Conservation (phyloP, 1,140 invertebrate species). For the Rhyacophila brunnea region DNA sequence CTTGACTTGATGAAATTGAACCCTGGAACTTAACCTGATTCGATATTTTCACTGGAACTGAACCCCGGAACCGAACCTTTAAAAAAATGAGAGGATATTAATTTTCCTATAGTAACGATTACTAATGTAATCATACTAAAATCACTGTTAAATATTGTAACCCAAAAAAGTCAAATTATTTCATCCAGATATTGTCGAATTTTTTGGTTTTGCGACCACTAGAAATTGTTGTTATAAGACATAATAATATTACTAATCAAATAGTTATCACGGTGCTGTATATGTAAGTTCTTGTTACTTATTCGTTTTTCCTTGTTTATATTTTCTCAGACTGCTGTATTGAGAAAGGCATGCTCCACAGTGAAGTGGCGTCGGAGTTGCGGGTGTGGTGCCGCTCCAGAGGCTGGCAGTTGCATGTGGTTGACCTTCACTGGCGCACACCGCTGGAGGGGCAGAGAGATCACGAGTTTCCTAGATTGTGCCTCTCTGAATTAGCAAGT, state of each 20-base stretch:
- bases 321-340: constrained; percentile 58
- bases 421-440: constrained; percentile 69
- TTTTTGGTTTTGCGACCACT: neutral
- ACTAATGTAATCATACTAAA: too few species aligned
- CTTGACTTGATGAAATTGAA: too few species aligned
- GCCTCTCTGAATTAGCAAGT: constrained; percentile 70
- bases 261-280: neutral
- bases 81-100: too few species aligned
- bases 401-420: constrained; percentile 69
- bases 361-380: constrained; percentile 62
- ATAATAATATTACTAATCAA: neutral
- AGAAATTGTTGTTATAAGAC: neutral
- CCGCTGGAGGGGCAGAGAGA: constrained; percentile 65
- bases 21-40: too few species aligned
- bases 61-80: too few species aligned
- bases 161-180: too few species aligned
- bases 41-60: too few species aligned
- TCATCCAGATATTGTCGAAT: too few species aligned
- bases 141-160: too few species aligned
- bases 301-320: constrained; percentile 27
- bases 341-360: constrained; percentile 65
- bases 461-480: constrained; percentile 72
- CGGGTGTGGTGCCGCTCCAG: constrained; percentile 57
- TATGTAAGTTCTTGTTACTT: constrained; percentile 16
- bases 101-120: too few species aligned